Base-by-base conservation (phyloP, 2,888 invertebrate species). In the Temnothorax ravouxi region DNA sequence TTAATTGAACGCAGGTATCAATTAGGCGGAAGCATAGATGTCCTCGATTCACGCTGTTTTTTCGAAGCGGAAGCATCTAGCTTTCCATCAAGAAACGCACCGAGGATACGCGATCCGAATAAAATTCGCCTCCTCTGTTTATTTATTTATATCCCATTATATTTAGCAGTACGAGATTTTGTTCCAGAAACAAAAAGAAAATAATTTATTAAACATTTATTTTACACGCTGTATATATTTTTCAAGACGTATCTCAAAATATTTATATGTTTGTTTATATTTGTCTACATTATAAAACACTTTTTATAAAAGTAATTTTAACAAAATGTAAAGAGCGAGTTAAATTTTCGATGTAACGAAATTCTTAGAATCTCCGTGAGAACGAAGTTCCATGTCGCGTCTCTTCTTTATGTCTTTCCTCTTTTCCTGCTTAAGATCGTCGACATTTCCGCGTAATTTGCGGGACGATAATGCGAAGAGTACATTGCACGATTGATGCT, bases 41-140 rank as follows among this genome's bases (percentile, higher is more conserved):
- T 81, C 84, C 89, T 59, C 85, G 84, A 83, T 90, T 84, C 52
- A 82, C 77, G 80, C 67, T 84, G 61, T 81, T 85, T 85, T 88
- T 88, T 86, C 76, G 79, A 86, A 85, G 76, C 86, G 89, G 88
- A 89, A 89, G 84, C 84, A 52, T 56, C 83, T 87, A 75, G 64
- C 62, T 86, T 85, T 88, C 83, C 69, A 66, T 64, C 83, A 67
- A 79, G 79, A 89, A 85, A 83, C 81, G 64, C 41, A 83, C 54
- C 56, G 61, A 52, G 69, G 75, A 84, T 88, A 86, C 83, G 47
- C 59, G 72, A 86, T 83, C 64, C 61, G 64, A 76, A 75, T 80
- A 47, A 67, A 67, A 79, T 84, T 80, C 18, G 25, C 29, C 13
- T 34, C 2, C 41, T 69, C 25, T 76, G 56, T 64, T 77, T 29